Percentiles rank a stretch among this genome's conserved stretches.
Conservation (phyloP, 2,797 vertebrate genomes). For the Protosalanx chinensis region DNA sequence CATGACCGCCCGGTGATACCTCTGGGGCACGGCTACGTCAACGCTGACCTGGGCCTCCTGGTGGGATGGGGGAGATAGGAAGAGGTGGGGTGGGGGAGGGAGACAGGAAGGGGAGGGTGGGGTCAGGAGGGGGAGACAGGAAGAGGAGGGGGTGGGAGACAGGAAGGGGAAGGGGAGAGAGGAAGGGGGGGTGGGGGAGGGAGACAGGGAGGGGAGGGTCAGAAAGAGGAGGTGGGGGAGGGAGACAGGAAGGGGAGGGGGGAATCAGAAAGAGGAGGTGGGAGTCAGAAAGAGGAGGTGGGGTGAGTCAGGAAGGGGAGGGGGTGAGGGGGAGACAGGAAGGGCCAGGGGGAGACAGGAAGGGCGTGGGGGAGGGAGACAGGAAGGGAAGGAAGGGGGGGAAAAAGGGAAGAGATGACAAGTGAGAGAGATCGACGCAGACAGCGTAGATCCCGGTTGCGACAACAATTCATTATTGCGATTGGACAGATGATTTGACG, state of each 20-base stretch:
- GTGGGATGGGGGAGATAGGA: background rate
- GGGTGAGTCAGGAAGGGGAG: no score
- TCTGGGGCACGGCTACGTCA: conserved; percentile 75
- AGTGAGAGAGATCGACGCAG: background rate
- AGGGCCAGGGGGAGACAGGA: no score
- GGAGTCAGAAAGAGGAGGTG: no score
- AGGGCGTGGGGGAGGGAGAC: background rate
- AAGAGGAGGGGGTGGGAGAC: background rate
- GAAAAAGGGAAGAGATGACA: background rate
- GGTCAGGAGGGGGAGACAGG: no score
- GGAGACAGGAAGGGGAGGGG: background rate
- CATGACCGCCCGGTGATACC: conserved; percentile 78
- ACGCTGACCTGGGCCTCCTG: conserved; percentile 79
- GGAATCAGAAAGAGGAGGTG: no score
- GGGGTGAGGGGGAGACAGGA: no score
- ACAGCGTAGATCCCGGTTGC: background rate
- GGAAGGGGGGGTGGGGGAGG: background rate
- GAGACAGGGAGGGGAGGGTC: background rate
- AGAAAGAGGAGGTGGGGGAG: background rate
- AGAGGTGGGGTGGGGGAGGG: conserved; percentile 1
- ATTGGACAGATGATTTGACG: no score
- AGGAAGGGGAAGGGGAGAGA: background rate
- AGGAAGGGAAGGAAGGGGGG: background rate
- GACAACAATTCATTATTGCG: no score
- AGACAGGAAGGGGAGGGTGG: background rate